A percentile compares a stretch with the other conserved stretches of the same genome.
Conservation (phyloP, 1,140 invertebrate genomes). For the Halotydeus destructor region DNA sequence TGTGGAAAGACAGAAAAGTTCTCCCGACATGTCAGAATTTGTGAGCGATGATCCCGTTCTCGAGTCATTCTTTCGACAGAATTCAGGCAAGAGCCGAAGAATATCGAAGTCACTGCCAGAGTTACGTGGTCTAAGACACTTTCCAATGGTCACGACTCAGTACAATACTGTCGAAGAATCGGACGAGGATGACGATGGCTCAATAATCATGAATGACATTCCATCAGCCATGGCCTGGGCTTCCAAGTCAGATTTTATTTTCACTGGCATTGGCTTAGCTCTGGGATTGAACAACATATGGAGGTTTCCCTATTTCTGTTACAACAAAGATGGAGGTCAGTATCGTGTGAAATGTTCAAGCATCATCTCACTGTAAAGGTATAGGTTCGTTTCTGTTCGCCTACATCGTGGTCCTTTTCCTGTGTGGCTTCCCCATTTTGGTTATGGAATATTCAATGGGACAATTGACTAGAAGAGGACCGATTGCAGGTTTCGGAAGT, state of each 20-base stretch:
- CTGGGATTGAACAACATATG: conserved; percentile 79
- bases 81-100: too few relatives aligned
- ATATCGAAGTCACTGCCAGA: conserved; percentile 15
- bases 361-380: not conserved
- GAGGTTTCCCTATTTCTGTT: conserved; percentile 75
- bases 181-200: conserved; percentile 4
- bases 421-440: conserved; percentile 80
- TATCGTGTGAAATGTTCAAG: not conserved
- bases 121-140: conserved; percentile 10
- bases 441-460: conserved; percentile 42
- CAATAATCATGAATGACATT: not conserved
- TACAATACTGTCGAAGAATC: conserved; percentile 8
- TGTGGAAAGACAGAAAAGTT: too few relatives aligned
- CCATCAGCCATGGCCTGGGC: conserved; percentile 33
- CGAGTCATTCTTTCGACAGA: too few relatives aligned
- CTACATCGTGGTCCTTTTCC: conserved; percentile 71
- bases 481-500: conserved; percentile 34
- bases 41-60: too few relatives aligned
- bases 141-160: conserved; percentile 7
- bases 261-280: conserved; percentile 68
- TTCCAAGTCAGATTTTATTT: conserved; percentile 68
- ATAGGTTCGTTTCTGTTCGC: conserved; percentile 85
- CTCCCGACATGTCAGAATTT: too few relatives aligned
- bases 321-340: conserved; percentile 67
- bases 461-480: conserved; percentile 30